Evolutionary conservation across 1,140 invertebrate species (phyloP).

Genomic region (Psix sp.): DNA sequence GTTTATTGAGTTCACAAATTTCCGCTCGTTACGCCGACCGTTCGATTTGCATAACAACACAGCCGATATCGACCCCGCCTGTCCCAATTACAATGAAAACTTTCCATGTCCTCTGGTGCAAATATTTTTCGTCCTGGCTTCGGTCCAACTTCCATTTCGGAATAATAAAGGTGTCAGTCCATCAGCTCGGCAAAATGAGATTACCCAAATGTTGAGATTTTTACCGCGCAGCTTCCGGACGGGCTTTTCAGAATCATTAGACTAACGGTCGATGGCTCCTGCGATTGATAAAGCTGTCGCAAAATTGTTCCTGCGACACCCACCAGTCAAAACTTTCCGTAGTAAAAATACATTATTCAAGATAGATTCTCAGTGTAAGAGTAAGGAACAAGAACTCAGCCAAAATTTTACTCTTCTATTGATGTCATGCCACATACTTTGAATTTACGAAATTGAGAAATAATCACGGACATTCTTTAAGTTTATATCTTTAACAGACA

Average conservation of each 20-base stretch:
- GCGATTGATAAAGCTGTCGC: slow-evolving; percentile 21
- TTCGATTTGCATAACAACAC: slow-evolving; percentile 45
- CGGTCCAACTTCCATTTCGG: slow-evolving; percentile 22
- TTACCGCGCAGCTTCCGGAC: not conserved
- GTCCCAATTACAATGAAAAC: slow-evolving; percentile 11
- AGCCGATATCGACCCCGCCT: slow-evolving; percentile 4
- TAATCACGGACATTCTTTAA: too few species aligned
- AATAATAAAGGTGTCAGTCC: slow-evolving; percentile 26
- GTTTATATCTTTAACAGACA: too few species aligned
- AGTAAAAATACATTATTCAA: slow-evolving; percentile 38
- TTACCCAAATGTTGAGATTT: slow-evolving; percentile 18
- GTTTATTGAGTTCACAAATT: slow-evolving; percentile 44
- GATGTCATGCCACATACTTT: too few species aligned
- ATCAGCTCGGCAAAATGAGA: slow-evolving; percentile 2
- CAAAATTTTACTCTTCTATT: too few species aligned
- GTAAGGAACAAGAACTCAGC: not conserved
- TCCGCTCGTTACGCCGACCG: slow-evolving; percentile 28
- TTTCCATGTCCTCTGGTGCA: not conserved
- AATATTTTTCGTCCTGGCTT: slow-evolving; percentile 3
- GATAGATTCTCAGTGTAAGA: not conserved
- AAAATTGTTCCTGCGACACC: slow-evolving; percentile 5
- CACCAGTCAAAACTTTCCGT: slow-evolving; percentile 10
- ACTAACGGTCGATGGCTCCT: slow-evolving; percentile 16
- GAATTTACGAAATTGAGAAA: too few species aligned
- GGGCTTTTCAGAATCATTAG: slow-evolving; percentile 19